Base-by-base conservation (phyloP, 2,113 vertebrate genomes). In the Callospermophilus lateralis region DNA sequence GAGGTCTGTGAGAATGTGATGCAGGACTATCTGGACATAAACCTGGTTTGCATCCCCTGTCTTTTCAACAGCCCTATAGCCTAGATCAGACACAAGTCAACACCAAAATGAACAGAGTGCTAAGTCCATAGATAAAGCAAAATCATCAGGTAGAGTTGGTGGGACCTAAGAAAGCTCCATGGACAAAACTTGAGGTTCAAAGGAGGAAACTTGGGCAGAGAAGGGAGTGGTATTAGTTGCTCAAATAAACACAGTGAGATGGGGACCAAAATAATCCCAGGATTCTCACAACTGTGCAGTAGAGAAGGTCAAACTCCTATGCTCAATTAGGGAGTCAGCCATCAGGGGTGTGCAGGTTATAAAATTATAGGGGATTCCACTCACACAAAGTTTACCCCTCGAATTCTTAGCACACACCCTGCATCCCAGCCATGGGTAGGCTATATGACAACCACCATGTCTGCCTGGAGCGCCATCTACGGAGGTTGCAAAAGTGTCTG, bases 111-210 rank as follows among this genome's bases (percentile, higher is more conserved):
- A 96, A 53, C 55, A 86, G 48, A 3, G 32, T 19, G 28, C 58
- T 42, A 61, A 84, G n/a, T 72, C 94, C 61, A 90, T 19, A 20
- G 53, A 90, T 70, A 84, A 84, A 88, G 37, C 45, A 87, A 92
- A 92, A 34, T 10, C 9, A 81, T 68, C 30, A 17, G 13, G 65
- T 61, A 51, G 17, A 95, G 61, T 72, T 79, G 26, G 70, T 20
- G n/a, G 16, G 73, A 90, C 26, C 32, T 68, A 61, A 32, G 53
- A 68, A 10, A 55, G 73, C 76, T 87, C 39, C 26, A 61, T 89
- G 8, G 55, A 11, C 11, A 67, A 94, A 79, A 76, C 7, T 30
- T 70, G 4, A 90, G 24, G 26, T 88, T 87, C 67, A 88, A 79
- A 55, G 63, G 63, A 87, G 45, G 37, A 88, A 95, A 55, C 42